These are phyloP conservation scores for Drosophila prosaltans DNA, from an alignment of 1,140 invertebrate species.

Conservation along the genomic window DNA sequence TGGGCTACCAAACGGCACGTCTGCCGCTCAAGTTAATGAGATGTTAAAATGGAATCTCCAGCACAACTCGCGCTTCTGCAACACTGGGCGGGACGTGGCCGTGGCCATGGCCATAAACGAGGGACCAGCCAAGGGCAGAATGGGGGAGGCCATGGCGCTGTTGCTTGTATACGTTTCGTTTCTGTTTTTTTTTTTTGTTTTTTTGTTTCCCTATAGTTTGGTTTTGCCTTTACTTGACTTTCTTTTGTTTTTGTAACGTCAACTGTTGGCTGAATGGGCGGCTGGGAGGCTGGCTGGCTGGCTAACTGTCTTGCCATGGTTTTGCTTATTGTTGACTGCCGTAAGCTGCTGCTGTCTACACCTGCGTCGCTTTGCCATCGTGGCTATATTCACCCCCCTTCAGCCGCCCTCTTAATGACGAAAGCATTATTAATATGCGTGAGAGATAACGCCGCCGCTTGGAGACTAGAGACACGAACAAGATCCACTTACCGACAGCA, in stretches of 20 bases:
- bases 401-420: constrained; percentile 55
- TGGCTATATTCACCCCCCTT: neutral
- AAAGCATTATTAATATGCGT: constrained; percentile 78
- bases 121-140: too few relatives aligned
- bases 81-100: neutral
- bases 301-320: neutral
- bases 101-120: neutral
- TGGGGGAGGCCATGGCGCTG: too few relatives aligned
- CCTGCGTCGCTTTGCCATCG: constrained; percentile 27
- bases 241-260: constrained; percentile 56
- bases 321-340: constrained; percentile 21
- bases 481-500: neutral
- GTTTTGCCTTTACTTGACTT: constrained; percentile 46
- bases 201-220: constrained; percentile 22
- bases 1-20: constrained; percentile 48
- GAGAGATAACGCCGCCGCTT: constrained; percentile 54
- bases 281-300: neutral
- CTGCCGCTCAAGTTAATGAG: constrained; percentile 79
- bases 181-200: constrained; percentile 33
- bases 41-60: constrained; percentile 79
- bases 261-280: constrained; percentile 37
- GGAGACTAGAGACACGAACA: constrained; percentile 20
- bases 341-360: constrained; percentile 38
- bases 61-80: neutral
- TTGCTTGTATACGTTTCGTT: constrained; percentile 34